Percentiles rank a stretch among this genome's conserved stretches.
Evolutionary conservation across 2,113 vertebrate genomes (phyloP).

Genomic region (Danionella cerebrum): DNA sequence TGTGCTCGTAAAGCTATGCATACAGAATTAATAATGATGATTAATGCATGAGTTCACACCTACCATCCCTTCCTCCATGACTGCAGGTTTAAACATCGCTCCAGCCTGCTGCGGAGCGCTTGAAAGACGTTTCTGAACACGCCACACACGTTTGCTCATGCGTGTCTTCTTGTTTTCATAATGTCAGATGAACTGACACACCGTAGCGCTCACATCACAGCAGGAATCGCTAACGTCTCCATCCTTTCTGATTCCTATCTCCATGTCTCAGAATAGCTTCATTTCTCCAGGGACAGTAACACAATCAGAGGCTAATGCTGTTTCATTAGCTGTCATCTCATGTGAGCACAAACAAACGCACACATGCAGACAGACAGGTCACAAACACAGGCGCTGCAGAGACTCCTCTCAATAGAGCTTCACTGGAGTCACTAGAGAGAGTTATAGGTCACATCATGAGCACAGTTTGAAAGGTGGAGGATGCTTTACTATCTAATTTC

Average conservation of each 20-base stretch:
- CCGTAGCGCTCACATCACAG: neutral
- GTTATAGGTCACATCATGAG: neutral
- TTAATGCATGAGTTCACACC: slow-evolving; percentile 13
- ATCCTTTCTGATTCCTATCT: neutral
- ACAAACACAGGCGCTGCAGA: neutral
- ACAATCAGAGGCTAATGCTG: slow-evolving; percentile 15
- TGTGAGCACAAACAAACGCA: neutral
- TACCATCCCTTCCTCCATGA: neutral
- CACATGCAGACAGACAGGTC: neutral
- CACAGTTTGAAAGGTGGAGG: neutral
- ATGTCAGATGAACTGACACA: neutral
- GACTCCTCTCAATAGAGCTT: neutral
- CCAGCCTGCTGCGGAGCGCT: neutral
- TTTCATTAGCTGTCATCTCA: slow-evolving; percentile 9
- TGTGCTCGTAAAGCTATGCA: neutral
- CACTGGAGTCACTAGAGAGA: neutral
- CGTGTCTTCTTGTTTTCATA: neutral
- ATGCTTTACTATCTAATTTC: neutral
- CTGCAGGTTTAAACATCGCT: neutral
- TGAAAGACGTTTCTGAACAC: neutral
- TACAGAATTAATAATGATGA: slow-evolving; percentile 4
- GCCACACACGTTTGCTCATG: neutral
- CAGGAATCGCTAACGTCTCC: neutral
- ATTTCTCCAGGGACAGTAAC: slow-evolving; percentile 10
- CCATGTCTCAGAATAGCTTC: neutral